phyloP scores from a whole-genome alignment of 23 tunicate species.

The Diplosoma virens region DNA sequence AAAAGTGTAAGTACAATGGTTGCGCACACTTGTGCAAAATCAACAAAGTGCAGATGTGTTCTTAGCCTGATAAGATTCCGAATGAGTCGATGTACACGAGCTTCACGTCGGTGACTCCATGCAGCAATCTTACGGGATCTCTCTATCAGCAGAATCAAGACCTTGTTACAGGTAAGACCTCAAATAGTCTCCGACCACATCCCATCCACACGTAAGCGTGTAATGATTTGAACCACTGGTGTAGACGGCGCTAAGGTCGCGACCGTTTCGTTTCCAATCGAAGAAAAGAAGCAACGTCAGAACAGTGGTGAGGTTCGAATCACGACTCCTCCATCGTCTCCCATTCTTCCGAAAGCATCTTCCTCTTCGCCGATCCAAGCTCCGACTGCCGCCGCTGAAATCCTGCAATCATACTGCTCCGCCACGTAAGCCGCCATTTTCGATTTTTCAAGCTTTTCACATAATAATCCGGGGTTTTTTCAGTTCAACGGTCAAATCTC shows the following conservation, averaged over 20 bases:
- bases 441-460: neutral
- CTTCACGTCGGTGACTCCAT: conserved; percentile 80
- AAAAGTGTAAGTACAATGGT: conserved; percentile 42
- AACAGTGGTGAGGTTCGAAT: neutral
- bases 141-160: conserved; percentile 35
- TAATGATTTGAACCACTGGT: too few species aligned
- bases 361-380: conserved; percentile 28
- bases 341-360: conserved; percentile 44
- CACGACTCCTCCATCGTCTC: conserved; percentile 56
- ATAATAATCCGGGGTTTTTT: neutral
- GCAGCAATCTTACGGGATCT: conserved; percentile 31
- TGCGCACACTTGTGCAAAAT: neutral
- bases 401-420: conserved; percentile 17
- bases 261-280: too few species aligned
- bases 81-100: conserved; percentile 46
- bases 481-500: conserved; percentile 63
- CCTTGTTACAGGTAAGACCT: neutral
- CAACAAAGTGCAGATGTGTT: neutral
- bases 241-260: too few species aligned
- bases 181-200: too few species aligned
- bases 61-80: neutral
- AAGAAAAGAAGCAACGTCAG: too few species aligned
- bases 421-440: neutral
- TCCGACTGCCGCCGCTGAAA: conserved; percentile 22
- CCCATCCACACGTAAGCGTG: too few species aligned